phyloP scores from a whole-genome alignment of 1,140 invertebrate genomes.

The Yoshiicerus persimilis region DNA sequence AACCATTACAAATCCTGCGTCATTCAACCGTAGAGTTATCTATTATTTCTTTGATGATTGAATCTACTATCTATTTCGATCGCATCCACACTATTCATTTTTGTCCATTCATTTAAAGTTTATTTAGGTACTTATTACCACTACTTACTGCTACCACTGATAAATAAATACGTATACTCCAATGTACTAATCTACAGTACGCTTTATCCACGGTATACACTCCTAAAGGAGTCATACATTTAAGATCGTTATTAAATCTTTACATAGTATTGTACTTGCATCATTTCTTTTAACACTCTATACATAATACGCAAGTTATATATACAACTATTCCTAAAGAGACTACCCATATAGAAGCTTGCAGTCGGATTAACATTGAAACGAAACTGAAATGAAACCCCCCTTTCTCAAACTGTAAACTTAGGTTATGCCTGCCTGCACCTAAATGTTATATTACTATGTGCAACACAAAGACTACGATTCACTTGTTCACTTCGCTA shows the following conservation, averaged over 20 bases:
- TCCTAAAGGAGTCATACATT: neutral
- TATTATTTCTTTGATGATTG: conserved; percentile 18
- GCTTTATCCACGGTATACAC: neutral
- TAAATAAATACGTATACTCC: no score
- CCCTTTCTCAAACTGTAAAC: neutral
- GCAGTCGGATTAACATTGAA: neutral
- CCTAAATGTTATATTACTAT: neutral
- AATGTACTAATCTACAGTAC: neutral
- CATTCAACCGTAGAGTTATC: neutral
- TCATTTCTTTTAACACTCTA: no score
- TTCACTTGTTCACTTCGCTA: neutral
- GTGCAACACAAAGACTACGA: no score
- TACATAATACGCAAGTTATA: no score
- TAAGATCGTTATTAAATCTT: no score
- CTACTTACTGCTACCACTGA: neutral
- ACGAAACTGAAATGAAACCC: neutral
- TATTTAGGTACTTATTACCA: neutral
- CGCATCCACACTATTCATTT: neutral
- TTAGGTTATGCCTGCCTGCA: neutral
- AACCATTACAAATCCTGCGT: conserved; percentile 4
- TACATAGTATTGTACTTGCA: no score
- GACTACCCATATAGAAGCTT: no score
- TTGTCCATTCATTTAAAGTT: neutral
- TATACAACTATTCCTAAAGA: no score
- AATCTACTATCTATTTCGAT: neutral